Evolutionary conservation across 2,888 invertebrate species (phyloP).

Genomic region (Yponomeuta plumbellus): DNA sequence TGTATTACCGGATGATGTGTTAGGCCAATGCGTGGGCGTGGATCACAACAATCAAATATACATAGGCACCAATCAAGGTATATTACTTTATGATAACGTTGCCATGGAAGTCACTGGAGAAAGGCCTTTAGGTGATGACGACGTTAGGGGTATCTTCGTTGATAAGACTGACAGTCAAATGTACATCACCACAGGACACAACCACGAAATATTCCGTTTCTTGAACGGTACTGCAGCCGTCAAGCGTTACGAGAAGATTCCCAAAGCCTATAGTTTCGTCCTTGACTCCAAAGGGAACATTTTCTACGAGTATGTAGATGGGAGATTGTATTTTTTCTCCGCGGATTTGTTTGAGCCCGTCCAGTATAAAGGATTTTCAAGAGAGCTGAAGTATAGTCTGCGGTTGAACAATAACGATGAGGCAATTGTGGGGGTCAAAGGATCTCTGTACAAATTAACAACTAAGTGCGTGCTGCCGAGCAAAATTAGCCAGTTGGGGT

Average conservation of each 20-base stretch:
- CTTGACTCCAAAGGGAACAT: conserved; percentile 57
- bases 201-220: conserved; percentile 58
- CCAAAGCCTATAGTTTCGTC: conserved; percentile 61
- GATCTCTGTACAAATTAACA: conserved; percentile 49
- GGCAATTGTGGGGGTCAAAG: conserved; percentile 61
- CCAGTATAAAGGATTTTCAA: conserved; percentile 64
- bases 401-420: conserved; percentile 58
- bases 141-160: conserved; percentile 58
- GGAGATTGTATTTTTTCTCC: conserved; percentile 60
- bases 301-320: conserved; percentile 63
- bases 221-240: conserved; percentile 62
- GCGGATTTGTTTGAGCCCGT: conserved; percentile 57
- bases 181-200: conserved; percentile 59
- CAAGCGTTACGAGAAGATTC: conserved; percentile 57
- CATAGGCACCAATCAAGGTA: conserved; percentile 64
- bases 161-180: conserved; percentile 58
- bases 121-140: conserved; percentile 64
- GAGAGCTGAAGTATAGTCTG: conserved; percentile 60
- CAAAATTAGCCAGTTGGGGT: conserved; percentile 59
- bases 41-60: conserved; percentile 52
- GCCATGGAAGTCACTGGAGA: conserved; percentile 55
- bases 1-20: conserved; percentile 53
- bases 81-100: conserved; percentile 55
- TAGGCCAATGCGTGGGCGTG: conserved; percentile 58
- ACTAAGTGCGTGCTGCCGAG: conserved; percentile 54